These are phyloP conservation scores for Oopsacas minuta DNA, from an alignment of 37 sponge, comb jelly and placozoan species.

Conservation along the genomic window DNA sequence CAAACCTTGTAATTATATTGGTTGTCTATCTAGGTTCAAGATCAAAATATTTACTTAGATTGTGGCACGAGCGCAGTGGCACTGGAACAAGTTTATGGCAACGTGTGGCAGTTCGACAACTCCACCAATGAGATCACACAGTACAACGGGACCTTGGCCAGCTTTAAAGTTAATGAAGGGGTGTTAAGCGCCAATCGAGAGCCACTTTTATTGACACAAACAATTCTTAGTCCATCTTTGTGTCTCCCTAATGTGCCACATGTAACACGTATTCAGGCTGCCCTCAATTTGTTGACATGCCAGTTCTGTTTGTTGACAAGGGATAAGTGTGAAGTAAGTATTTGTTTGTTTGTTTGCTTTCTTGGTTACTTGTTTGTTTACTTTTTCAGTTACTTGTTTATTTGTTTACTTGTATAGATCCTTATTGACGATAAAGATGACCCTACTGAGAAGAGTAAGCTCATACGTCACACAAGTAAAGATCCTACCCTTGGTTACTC, in stretches of 20 bases:
- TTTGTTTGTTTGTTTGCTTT: not conserved
- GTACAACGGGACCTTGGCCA: not conserved
- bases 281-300: constrained; percentile 70
- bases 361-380: not conserved
- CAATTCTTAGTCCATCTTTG: constrained; percentile 67
- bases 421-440: not conserved
- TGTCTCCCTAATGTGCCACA: constrained; percentile 45
- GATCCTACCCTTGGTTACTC: constrained; percentile 23
- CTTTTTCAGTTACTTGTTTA: not conserved
- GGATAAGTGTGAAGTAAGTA: not conserved
- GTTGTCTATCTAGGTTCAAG: not conserved
- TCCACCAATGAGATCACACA: not conserved
- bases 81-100: not conserved
- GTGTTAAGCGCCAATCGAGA: not conserved
- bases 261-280: constrained; percentile 45
- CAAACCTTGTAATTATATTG: not conserved
- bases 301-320: constrained; percentile 37
- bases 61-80: not conserved
- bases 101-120: not conserved
- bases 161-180: not conserved
- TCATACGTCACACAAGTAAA: not conserved
- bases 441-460: constrained; percentile 8
- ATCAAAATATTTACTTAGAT: not conserved
- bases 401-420: not conserved
- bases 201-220: constrained; percentile 27